Evolutionary conservation across 2,113 vertebrate species (phyloP).

Genomic region (Cygnus atratus): DNA sequence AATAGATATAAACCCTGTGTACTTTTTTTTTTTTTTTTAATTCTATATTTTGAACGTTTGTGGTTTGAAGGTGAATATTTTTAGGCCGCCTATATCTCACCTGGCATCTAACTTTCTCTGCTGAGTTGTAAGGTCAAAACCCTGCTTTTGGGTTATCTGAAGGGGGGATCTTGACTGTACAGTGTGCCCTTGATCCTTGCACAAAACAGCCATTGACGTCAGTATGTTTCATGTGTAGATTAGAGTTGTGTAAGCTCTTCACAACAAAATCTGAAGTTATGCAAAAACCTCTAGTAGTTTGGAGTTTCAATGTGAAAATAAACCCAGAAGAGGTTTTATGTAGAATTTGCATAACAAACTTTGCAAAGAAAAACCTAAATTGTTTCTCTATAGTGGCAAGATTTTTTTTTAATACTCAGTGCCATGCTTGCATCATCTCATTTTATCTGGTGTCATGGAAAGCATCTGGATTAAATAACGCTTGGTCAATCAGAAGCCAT

Average conservation of each 20-base stretch:
- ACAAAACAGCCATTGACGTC: constrained; percentile 12
- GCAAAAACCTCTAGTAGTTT: background rate
- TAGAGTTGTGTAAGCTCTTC: constrained; percentile 25
- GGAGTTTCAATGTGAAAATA: background rate
- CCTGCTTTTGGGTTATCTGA: constrained; percentile 46
- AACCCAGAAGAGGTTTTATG: background rate
- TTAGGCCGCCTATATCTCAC: background rate
- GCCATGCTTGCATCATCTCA: background rate
- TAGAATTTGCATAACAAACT: background rate
- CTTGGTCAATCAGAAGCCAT: background rate
- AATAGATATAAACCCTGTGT: background rate
- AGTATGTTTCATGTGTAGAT: constrained; percentile 29
- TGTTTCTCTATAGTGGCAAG: background rate
- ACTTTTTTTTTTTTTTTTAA: background rate
- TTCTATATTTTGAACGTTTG: background rate
- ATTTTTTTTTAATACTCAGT: background rate
- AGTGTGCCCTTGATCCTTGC: background rate
- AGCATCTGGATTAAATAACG: background rate
- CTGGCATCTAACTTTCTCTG: constrained; percentile 17
- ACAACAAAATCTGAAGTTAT: constrained; percentile 28
- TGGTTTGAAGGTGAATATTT: constrained; percentile 5
- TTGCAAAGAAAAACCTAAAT: background rate
- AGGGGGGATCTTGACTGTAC: constrained; percentile 28
- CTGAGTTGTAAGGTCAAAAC: constrained; percentile 15
- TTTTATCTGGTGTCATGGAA: background rate